A percentile compares a stretch with the other conserved stretches of the same genome.
Conservation (phyloP, 2,113 vertebrate genomes). For the Pituophis catenifer region DNA sequence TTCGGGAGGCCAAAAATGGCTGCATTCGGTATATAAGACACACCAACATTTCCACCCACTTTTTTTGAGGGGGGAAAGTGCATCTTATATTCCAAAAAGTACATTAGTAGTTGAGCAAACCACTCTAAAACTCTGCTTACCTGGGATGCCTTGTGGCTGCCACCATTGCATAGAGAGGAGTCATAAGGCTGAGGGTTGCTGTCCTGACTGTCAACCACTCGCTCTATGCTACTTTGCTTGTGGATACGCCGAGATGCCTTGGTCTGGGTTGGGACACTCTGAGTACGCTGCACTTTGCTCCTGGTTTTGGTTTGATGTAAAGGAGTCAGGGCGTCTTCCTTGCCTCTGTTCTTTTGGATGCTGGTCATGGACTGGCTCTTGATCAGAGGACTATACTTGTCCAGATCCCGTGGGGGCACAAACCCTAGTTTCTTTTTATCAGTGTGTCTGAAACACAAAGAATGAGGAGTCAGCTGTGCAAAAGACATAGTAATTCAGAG, state of each 20-base stretch:
- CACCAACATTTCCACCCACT: no score
- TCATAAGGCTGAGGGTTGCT: constrained; percentile 45
- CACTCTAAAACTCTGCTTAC: background rate
- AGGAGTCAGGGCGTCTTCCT: background rate
- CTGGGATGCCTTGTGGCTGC: background rate
- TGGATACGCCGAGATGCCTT: constrained; percentile 47
- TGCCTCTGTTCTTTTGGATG: constrained; percentile 55
- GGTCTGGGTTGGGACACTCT: constrained; percentile 80
- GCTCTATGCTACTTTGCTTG: constrained; percentile 45
- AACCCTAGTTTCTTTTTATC: constrained; percentile 75
- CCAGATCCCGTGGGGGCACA: constrained; percentile 77
- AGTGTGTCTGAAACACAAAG: constrained; percentile 46
- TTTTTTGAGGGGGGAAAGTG: no score
- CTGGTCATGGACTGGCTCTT: constrained; percentile 78
- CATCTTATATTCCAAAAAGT: no score
- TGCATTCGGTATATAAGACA: no score
- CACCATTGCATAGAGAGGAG: constrained; percentile 38
- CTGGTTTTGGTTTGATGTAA: fast-evolving
- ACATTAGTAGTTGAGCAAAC: background rate
- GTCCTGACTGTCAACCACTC: background rate
- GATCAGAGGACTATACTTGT: constrained; percentile 80
- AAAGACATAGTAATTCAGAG: background rate
- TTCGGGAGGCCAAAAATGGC: no score
- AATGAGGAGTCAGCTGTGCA: fast-evolving
- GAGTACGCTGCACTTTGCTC: constrained; percentile 78